Conservation (phyloP, 2,888 invertebrate species). For the Sussaba pulchella region DNA sequence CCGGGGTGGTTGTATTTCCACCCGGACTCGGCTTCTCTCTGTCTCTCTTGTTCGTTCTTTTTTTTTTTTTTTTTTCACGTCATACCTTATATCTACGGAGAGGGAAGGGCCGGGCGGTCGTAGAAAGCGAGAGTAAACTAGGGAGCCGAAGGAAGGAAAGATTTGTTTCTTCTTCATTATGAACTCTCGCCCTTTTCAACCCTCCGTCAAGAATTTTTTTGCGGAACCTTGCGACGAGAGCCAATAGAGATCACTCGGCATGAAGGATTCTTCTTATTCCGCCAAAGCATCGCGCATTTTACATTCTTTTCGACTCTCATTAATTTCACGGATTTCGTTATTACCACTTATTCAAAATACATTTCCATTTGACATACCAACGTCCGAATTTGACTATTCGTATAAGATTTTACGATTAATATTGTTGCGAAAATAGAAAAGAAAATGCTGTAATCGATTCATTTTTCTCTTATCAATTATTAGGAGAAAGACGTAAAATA, state of each 20-base stretch:
- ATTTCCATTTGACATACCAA: no score
- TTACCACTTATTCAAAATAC: background rate
- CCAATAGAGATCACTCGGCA: background rate
- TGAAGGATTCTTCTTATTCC: background rate
- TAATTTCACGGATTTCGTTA: background rate
- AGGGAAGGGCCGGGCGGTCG: conserved; percentile 36
- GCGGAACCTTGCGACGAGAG: background rate
- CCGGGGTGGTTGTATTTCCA: conserved; percentile 69
- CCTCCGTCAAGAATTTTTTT: conserved; percentile 15
- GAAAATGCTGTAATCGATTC: no score
- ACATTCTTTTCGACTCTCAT: background rate
- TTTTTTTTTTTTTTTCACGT: conserved; percentile 12
- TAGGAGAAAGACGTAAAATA: no score
- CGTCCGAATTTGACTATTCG: no score
- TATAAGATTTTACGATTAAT: no score
- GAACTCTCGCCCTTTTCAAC: conserved; percentile 27
- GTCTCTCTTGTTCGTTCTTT: conserved; percentile 6
- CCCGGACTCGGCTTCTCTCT: conserved; percentile 52
- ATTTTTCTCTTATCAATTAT: no score
- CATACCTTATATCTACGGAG: conserved; percentile 3
- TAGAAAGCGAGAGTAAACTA: conserved; percentile 58
- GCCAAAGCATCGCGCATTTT: background rate
- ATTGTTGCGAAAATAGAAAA: no score
- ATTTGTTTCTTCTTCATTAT: conserved; percentile 60
- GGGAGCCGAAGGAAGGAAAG: conserved; percentile 23